Base-by-base conservation (phyloP, 2,888 invertebrate genomes). In the Synergus umbraculus region DNA sequence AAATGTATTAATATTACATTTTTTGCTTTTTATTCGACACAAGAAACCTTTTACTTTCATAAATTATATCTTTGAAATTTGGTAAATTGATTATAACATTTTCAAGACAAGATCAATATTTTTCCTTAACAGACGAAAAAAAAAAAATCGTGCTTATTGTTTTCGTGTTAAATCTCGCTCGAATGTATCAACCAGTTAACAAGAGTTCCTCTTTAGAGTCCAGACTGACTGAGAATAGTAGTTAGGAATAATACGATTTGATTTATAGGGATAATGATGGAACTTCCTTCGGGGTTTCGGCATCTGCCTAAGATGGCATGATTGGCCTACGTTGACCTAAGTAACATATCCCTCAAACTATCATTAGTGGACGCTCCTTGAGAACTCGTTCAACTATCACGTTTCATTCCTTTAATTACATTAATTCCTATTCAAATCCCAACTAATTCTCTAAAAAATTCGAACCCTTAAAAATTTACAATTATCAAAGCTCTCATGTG, bases 291-390 rank as follows among this genome's bases (percentile, higher is more conserved):
- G 5, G 12, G 22, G 18, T 60, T 22, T 18, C 22, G 12, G 22
- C 60, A 60, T 22, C 18, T 60, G 60, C 22, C 60, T 60, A 60
- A 60, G 60, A 60, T 60, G 60, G 22, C 60, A n/a, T 60, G 12
- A 18, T 60, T 60, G 18, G 12, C 60, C 60, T 22, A 22, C 18
- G 22, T 4, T 18, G 60, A 60, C 60, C 60, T 18, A 22, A 22
- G 22, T 18, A 29, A 60, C 4, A 60, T 60, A 60, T 60, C 60
- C 8, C 60, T 60, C 12, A 60, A 60, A 60, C 60, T 60, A 18
- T 60, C 18, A 60, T 60, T 60, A 60, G 22, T 22, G 12, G n/a
- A n/a, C 9, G 54, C 8, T n/a, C 3, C 54, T 54, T 54, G n/a
- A 54, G 7, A 54, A 54, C 54, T 0, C 15, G n/a, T 54, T n/a